Percentiles rank a stretch among this genome's conserved stretches.
phyloP scores from a whole-genome alignment of 2,797 vertebrate genomes.

The Takifugu rubripes region DNA sequence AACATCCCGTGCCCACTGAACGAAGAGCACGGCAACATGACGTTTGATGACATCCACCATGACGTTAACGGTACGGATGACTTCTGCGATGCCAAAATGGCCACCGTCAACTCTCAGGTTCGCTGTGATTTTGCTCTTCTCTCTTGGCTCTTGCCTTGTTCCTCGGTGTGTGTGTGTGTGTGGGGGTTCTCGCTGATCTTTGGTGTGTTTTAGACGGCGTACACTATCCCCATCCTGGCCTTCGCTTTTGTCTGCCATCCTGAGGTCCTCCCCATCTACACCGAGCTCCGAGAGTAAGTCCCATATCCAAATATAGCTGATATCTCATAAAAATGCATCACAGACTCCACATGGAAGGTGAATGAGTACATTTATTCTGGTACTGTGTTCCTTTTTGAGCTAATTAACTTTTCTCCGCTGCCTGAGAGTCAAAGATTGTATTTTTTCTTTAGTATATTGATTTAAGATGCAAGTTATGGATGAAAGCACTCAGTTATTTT shows the following conservation, averaged over 20 bases:
- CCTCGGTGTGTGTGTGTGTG: background rate
- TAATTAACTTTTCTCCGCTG: no score
- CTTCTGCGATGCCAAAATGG: conserved; percentile 67
- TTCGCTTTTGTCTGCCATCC: conserved; percentile 98
- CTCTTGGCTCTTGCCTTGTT: background rate
- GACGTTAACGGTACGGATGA: conserved; percentile 12
- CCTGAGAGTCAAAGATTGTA: no score
- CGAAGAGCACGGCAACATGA: background rate
- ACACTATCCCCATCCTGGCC: conserved; percentile 92
- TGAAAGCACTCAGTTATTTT: no score
- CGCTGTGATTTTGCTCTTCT: background rate
- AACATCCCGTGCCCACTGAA: conserved; percentile 76
- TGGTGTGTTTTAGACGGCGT: conserved; percentile 82
- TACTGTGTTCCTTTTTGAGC: no score
- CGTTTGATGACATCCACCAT: rapidly evolving
- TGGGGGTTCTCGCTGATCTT: conserved; percentile 9
- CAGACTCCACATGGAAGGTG: no score
- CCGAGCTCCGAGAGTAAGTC: conserved; percentile 82
- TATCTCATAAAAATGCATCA: no score
- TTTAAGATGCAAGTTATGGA: no score
- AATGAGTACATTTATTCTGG: no score
- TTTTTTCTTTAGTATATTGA: no score
- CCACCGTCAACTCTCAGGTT: conserved; percentile 80
- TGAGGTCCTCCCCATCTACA: conserved; percentile 95
- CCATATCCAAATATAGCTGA: background rate